Conservation (phyloP, 1,140 invertebrate genomes). For the Ostrea denselamellosa region DNA sequence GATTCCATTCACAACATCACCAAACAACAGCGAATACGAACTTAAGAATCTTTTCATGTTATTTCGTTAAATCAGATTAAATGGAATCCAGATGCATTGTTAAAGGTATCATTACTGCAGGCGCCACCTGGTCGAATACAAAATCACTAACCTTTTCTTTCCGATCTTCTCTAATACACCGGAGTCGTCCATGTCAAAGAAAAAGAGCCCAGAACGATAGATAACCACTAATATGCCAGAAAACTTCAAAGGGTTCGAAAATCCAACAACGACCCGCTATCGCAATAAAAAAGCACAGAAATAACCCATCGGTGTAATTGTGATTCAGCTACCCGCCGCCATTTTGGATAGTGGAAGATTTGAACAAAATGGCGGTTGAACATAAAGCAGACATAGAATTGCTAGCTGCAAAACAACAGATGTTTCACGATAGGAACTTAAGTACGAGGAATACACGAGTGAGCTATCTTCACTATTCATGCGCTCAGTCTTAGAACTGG, state of each 20-base stretch:
- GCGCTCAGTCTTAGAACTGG: not conserved
- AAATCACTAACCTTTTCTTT: constrained; percentile 53
- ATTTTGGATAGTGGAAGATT: constrained; percentile 33
- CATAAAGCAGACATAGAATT: constrained; percentile 1
- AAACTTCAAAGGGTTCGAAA: constrained; percentile 28
- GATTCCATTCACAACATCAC: not conserved
- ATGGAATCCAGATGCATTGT: constrained; percentile 6
- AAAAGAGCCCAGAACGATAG: constrained; percentile 1
- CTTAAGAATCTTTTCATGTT: not conserved
- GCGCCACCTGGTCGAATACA: constrained; percentile 24
- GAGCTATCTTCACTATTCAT: constrained; percentile 7
- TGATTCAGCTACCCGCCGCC: constrained; percentile 29
- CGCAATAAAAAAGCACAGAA: constrained; percentile 7
- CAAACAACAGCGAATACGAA: not conserved
- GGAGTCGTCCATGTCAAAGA: constrained; percentile 42
- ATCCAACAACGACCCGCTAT: constrained; percentile 23
- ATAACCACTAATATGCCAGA: not conserved
- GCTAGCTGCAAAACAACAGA: constrained; percentile 19
- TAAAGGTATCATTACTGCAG: constrained; percentile 11
- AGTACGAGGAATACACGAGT: constrained; percentile 1
- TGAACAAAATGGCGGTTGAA: constrained; percentile 35
- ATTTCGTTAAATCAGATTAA: not conserved
- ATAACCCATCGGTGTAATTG: constrained; percentile 20
- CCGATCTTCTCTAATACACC: constrained; percentile 50
- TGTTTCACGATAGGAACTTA: constrained; percentile 35